A percentile compares a stretch with the other conserved stretches of the same genome.
These are phyloP conservation scores for Exocentrus adspersus DNA, from an alignment of 2,888 invertebrate species.

Conservation along the genomic window DNA sequence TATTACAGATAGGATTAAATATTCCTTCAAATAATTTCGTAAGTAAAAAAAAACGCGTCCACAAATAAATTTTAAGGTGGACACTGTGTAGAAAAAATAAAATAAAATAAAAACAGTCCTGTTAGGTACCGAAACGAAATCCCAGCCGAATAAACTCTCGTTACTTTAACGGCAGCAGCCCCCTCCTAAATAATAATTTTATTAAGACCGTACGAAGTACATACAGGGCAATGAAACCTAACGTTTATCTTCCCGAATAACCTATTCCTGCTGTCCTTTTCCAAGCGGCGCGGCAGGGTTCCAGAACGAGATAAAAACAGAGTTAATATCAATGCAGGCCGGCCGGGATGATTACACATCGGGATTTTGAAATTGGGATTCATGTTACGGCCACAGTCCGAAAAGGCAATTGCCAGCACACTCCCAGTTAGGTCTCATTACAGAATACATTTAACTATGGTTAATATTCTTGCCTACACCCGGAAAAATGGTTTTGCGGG, in stretches of 20 bases:
- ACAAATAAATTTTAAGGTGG: too few relatives aligned
- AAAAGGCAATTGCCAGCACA: conserved; percentile 54
- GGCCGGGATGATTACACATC: conserved; percentile 53
- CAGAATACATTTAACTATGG: conserved; percentile 59
- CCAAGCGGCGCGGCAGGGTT: background rate
- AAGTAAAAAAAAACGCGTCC: too few relatives aligned
- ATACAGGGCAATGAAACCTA: conserved; percentile 44
- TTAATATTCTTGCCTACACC: conserved; percentile 34
- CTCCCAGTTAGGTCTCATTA: conserved; percentile 61
- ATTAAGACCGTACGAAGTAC: conserved; percentile 42
- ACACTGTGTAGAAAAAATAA: too few relatives aligned
- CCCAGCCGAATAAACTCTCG: conserved; percentile 6
- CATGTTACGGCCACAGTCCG: conserved; percentile 58
- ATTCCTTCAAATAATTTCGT: too few relatives aligned
- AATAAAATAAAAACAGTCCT: too few relatives aligned
- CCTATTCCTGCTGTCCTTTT: conserved; percentile 39
- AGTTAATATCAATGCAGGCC: conserved; percentile 43
- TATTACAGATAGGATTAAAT: too few relatives aligned
- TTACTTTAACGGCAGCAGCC: conserved; percentile 28
- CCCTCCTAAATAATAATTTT: conserved; percentile 45
- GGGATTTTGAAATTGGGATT: conserved; percentile 61
- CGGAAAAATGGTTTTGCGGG: background rate
- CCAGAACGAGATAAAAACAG: conserved; percentile 33
- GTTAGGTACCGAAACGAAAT: background rate
- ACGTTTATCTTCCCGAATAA: conserved; percentile 43